Evolutionary conservation across 2,888 invertebrate genomes (phyloP), one percentile per base, ranked within the genome.

Genomic region (Nephrotoma flavescens): DNA sequence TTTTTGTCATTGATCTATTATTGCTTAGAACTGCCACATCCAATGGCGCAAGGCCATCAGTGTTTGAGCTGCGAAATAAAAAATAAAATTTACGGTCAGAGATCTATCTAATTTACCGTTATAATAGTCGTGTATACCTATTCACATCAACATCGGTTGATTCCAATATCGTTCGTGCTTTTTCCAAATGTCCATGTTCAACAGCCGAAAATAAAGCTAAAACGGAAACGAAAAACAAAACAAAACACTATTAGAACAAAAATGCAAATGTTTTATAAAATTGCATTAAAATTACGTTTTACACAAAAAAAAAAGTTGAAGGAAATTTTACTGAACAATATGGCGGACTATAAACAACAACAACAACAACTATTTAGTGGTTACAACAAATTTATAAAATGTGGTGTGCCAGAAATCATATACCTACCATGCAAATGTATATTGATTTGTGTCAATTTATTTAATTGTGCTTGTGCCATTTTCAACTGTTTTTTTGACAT

Each of bases 91-190:
- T 31, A 44, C 47, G 3, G 6, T 42, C 12, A 41, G 11, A 47
- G n/a, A 47, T 47, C 11, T 47, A 47, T 47, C 11, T 47, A 12
- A 12, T 47, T 12, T n/a, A n/a, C 1, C 47, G 47, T 11, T 2
- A 47, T n/a, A 2, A 47, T 19, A 0, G 19, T 19, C 19, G 2
- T 47, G 2, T 52, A 91, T 92, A 98, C 98, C 97, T 97, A 92
- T 98, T 98, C 87, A 99, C 96, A 91, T 99, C 97, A 87, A 98
- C 96, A 90, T 97, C 97, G 0, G 97, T 97, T 42, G 97, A 97
- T 90, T 97, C 97, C 90, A 99, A 92, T 90, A 99, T 97, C 87
- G 96, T 96, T 89, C 96, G 94, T 7, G 97, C 97, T 90, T 97
- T 97, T 90, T 98, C 98, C 89, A 97, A 92, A 91, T 99, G 97